Evolutionary conservation across 2,797 vertebrate genomes (phyloP), one percentile per base, ranked within the genome.

Genomic region (Epinephelus awoara): DNA sequence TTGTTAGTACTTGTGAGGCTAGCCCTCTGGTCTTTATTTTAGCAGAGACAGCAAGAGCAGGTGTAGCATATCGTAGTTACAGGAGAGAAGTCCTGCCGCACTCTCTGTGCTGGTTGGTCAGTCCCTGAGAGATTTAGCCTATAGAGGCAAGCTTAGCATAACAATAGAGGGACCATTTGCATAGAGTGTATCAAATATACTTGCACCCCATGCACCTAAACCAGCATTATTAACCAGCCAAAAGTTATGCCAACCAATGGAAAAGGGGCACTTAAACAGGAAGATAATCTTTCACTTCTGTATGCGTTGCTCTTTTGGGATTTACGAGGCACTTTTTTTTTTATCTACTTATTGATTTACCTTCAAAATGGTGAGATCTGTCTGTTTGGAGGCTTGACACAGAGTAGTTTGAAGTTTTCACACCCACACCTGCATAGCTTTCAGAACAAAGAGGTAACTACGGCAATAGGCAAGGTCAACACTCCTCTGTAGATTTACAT

Each of bases 201-300:
- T 86, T 88, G 85, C 90, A 92, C 90, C 89, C 91, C 88, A 94
- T 91, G 93, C 94, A 95, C 95, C 92, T 92, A 94, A 95, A 96
- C 96, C 96, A 95, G 95, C 95, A 94, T 95, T 94, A 88, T 85
- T 85, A 94, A 94, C 94, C 94, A 95, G 95, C 95, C 95, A 94
- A 95, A 95, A 87, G 85, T 91, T 89, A 94, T 90, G 91, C 93
- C 93, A 93, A 93, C 91, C 90, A 90, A 88, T 87, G 63, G 77
- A 85, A 90, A 85, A 87, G 80, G 79, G 88, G 89, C 92, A 92
- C 91, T 89, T 93, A 86, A 89, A 91, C 88, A 87, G 90, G 89
- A 91, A 82, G 87, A 84, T 84, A 76, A 79, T 92, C 65, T 79
- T 83, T 85, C 82, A 77, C 88, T 87, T 92, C 90, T 91, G 84